Evolutionary conservation across 2,888 invertebrate genomes (phyloP), one percentile per base, ranked within the genome.

Genomic region (Dichetophora obliterata): DNA sequence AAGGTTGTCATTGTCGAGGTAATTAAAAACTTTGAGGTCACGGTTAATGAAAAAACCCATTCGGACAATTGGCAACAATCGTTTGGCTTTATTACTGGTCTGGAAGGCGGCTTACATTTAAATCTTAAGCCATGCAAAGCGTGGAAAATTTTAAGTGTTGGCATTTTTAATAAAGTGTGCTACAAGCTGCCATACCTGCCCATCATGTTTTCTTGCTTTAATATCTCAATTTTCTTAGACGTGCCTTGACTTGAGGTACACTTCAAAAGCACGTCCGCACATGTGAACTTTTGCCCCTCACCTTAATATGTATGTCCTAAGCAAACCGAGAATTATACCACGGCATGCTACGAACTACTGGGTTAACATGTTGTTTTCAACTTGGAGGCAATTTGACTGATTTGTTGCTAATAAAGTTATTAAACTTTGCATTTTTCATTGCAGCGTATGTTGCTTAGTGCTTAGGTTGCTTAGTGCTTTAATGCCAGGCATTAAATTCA

Each of bases 1-100:
- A 81, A 82, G 65, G 77, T 80, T 43, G 81, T 80, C 48, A 77
- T 82, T 50, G 81, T 79, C 2, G 80, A 78, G 74, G 72, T 83
- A 75, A 81, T 82, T 75, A 81, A 74, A 75, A 78, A 80, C 74
- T 82, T 82, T 63, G 75, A 80, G 71, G 75, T 82, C 63, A 77
- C 74, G 19, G 76, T 80, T 24, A 80, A 81, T 59, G 80, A 80
- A 72, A 78, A 77, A 66, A 82, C 82, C 57, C 75, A 81, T 63
- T 24, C 71, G 24, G 82, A 81, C 68, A 81, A 81, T 76, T 78
- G 79, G n/a, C 70, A 79, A 43, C 78, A 79, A 43, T 66, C 79
- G 27, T 61, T 75, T 34, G 77, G 80, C 8, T 83, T 81, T 63
- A 81, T 82, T 65, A 78, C 79, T 69, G 80, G 80, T 5, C 77